A percentile compares a stretch with the other conserved stretches of the same genome.
Evolutionary conservation across 2,888 invertebrate genomes (phyloP).

Genomic region (Lissocephala sabroskyi): DNA sequence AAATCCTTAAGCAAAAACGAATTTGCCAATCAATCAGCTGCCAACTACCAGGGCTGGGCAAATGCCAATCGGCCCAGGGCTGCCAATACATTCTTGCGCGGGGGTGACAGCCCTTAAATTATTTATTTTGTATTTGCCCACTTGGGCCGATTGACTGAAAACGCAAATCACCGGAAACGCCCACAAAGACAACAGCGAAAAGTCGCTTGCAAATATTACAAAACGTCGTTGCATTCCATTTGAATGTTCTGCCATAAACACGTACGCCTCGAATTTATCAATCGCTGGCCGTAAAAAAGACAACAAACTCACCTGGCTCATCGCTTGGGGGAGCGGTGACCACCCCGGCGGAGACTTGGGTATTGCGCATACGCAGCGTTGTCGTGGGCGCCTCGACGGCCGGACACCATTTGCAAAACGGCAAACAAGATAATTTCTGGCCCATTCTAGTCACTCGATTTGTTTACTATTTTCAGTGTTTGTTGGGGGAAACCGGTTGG

Average conservation of each 20-base stretch:
- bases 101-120: too few relatives aligned
- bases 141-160: background rate
- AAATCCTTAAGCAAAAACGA: background rate
- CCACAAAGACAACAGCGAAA: background rate
- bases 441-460: conserved; percentile 30
- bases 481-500: too few relatives aligned
- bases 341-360: conserved; percentile 19
- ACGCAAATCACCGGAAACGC: background rate
- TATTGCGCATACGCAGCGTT: conserved; percentile 28
- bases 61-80: too few relatives aligned
- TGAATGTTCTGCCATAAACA: background rate
- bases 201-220: background rate
- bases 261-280: background rate
- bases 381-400: background rate
- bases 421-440: conserved; percentile 27
- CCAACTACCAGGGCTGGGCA: too few relatives aligned
- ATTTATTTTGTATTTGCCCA: too few relatives aligned
- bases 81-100: too few relatives aligned
- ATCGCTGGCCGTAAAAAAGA: background rate
- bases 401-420: conserved; percentile 15
- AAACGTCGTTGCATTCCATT: background rate
- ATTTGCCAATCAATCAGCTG: background rate
- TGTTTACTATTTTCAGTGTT: too few relatives aligned
- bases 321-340: conserved; percentile 4
- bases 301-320: conserved; percentile 12